Evolutionary conservation across 2,113 vertebrate species (phyloP).

Genomic region (Grantiella picta): DNA sequence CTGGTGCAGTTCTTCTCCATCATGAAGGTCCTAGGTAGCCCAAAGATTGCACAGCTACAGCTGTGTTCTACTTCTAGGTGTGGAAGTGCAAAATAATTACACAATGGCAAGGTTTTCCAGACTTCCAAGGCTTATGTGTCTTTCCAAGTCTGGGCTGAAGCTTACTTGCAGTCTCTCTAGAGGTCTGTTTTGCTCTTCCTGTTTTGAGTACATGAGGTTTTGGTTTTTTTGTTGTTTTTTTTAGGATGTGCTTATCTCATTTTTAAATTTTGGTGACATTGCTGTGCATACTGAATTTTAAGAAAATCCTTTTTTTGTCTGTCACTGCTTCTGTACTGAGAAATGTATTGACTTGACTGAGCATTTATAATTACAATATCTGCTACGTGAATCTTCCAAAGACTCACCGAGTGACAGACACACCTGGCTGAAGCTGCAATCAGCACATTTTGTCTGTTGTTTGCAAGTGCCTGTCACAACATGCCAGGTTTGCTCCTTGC

Average conservation of each 20-base stretch:
- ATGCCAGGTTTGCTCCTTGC: background rate
- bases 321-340: background rate
- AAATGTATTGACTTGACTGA: background rate
- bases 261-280: background rate
- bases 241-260: background rate
- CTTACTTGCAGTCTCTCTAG: background rate
- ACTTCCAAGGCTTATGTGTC: background rate
- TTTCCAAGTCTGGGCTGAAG: background rate
- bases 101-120: background rate
- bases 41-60: background rate
- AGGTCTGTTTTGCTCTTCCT: background rate
- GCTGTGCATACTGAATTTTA: background rate
- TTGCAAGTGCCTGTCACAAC: conserved; percentile 9
- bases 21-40: background rate
- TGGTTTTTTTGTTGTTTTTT: background rate
- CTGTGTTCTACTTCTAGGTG: background rate
- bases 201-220: background rate
- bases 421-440: background rate
- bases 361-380: conserved; percentile 1
- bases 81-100: background rate
- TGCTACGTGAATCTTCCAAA: background rate
- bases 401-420: background rate
- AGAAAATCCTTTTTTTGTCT: background rate
- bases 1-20: background rate
- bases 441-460: background rate